Evolutionary conservation across 53 echinoderm and acorn worm species (phyloP), one percentile per base, ranked within the genome.

Genomic region (Paelopatides confundens): DNA sequence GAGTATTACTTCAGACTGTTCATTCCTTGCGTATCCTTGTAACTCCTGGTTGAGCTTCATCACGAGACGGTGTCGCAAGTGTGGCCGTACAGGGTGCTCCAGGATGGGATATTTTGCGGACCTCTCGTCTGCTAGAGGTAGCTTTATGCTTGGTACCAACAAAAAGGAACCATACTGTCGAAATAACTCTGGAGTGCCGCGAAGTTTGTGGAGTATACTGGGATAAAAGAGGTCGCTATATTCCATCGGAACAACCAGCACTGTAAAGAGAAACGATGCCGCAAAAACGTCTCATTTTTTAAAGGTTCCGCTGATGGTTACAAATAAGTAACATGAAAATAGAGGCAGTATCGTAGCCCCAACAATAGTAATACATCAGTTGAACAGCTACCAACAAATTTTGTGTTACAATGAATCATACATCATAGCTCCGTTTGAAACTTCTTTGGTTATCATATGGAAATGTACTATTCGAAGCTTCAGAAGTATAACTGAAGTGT

Each of bases 51-150:
- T 13, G 63, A 32, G 47, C 35, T 92, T 76, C 62, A 62, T 66
- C 24, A 30, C 27, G 17, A 81, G 91, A 14, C 58, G 43, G 9
- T 91, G 91, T 62, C 49, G 35, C 8, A 49, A 35, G 15, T 92
- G 88, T 21, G 85, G 85, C 3, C 6, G 65, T 3, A 15, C 38
- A 0, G 89, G 89, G 1, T 92, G 92, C 33, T 66, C 85, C 10
- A 77, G 83, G 34, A 92, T 92, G 92, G 92, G 92, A 0, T 92
- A 78, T 68, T 70, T 66, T 62, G 92, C 92, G 0, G 78, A 89
- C 46, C 76, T 47, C 30, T 85, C 71, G 31, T 50, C 86, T 5
- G 68, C 85, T 9, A 82, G 43, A 5, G 92, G 92, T 35, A 66
- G 50, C 12, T 86, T 92, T 58, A 89, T 85, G 53, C 88, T 88